These are phyloP conservation scores for Acrocephalus scirpaceus DNA, from an alignment of 2,797 vertebrate genomes.

Conservation along the genomic window DNA sequence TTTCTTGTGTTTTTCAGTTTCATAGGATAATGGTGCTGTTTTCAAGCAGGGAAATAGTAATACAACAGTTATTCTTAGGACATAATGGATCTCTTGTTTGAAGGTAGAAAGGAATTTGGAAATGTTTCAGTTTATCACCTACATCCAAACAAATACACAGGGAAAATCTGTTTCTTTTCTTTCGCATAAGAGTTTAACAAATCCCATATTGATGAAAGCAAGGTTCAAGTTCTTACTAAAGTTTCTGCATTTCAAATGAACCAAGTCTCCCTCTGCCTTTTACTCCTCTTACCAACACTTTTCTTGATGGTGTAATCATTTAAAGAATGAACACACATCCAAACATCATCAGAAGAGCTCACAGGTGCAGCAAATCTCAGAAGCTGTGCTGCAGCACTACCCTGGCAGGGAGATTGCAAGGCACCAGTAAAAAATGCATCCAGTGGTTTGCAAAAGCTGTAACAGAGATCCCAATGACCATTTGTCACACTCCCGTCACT, in stretches of 20 bases:
- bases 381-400: background rate
- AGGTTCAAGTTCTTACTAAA: background rate
- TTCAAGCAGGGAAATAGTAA: background rate
- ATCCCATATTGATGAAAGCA: background rate
- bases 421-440: background rate
- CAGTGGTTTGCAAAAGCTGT: background rate
- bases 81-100: constrained; percentile 40
- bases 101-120: constrained; percentile 47
- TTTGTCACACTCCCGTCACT: background rate
- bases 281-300: background rate
- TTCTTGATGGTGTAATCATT: background rate
- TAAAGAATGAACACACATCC: background rate
- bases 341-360: background rate
- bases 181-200: background rate
- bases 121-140: constrained; percentile 34
- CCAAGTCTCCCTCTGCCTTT: background rate
- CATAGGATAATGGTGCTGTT: background rate
- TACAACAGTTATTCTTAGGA: background rate
- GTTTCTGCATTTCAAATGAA: background rate
- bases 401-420: background rate
- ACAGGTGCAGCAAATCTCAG: background rate
- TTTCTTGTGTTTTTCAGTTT: constrained; percentile 10
- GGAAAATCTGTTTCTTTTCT: background rate
- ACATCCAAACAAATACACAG: background rate
- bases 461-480: background rate